Conservation (phyloP, 2,888 invertebrate species). For the Pomacea canaliculata region DNA sequence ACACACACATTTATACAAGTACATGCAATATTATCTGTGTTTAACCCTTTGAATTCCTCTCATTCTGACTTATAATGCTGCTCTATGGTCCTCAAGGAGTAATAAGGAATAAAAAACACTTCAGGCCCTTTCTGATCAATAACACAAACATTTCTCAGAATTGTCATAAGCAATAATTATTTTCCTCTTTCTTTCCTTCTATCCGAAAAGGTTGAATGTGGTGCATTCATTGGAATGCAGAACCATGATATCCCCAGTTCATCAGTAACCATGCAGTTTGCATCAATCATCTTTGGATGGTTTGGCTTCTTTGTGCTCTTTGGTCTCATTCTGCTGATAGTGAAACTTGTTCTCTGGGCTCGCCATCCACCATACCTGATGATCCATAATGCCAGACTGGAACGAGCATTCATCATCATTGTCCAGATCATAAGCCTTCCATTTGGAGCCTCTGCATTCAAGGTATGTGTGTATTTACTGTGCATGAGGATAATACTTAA, state of each 20-base stretch:
- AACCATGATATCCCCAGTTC: slow-evolving; percentile 50
- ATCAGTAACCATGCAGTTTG: slow-evolving; percentile 46
- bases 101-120: no score
- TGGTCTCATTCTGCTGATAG: slow-evolving; percentile 37
- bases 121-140: no score
- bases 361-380: slow-evolving; percentile 48
- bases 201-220: slow-evolving; percentile 29
- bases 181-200: not conserved
- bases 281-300: slow-evolving; percentile 53
- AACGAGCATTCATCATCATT: slow-evolving; percentile 47
- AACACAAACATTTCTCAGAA: no score
- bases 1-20: not conserved
- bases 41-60: not conserved
- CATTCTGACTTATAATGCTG: no score
- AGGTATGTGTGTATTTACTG: not conserved
- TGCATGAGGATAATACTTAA: no score
- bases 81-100: no score
- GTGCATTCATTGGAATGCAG: slow-evolving; percentile 52
- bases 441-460: slow-evolving; percentile 46
- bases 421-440: slow-evolving; percentile 59
- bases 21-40: not conserved
- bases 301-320: slow-evolving; percentile 38
- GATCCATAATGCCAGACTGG: slow-evolving; percentile 55
- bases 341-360: slow-evolving; percentile 44
- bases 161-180: not conserved